Percentiles rank a stretch among this genome's conserved stretches.
These are phyloP conservation scores for Halichoeres trimaculatus DNA, from an alignment of 2,113 vertebrate species.

Conservation along the genomic window DNA sequence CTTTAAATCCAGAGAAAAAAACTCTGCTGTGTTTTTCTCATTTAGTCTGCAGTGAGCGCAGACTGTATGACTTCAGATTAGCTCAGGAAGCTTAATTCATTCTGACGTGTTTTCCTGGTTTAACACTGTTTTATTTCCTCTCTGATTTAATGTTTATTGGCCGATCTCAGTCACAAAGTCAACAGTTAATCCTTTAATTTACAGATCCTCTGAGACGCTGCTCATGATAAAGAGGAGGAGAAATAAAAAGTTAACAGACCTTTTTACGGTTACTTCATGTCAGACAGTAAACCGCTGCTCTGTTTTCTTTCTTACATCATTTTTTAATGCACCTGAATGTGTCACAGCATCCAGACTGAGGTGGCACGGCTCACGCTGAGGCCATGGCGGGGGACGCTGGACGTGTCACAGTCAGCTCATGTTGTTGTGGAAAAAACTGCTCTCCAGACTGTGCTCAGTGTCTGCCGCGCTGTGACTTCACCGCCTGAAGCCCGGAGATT, in stretches of 20 bases:
- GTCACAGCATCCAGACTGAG: slow-evolving; percentile 44
- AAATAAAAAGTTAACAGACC: background rate
- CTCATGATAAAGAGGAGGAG: background rate
- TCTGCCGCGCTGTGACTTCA: slow-evolving; percentile 71
- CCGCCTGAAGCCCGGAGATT: slow-evolving; percentile 58
- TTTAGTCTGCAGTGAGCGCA: too few species aligned
- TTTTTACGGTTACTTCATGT: slow-evolving; percentile 10
- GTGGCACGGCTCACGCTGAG: slow-evolving; percentile 21
- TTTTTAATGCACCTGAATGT: slow-evolving; percentile 60
- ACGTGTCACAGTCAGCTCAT: slow-evolving; percentile 50
- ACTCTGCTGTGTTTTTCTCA: too few species aligned
- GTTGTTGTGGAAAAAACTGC: slow-evolving; percentile 61
- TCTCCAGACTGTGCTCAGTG: slow-evolving; percentile 51
- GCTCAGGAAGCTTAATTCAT: background rate
- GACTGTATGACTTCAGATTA: background rate
- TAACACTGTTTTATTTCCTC: background rate
- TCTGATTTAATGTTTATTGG: background rate
- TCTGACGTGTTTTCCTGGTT: background rate
- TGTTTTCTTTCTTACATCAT: slow-evolving; percentile 69
- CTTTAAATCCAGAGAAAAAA: too few species aligned
- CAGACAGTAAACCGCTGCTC: background rate
- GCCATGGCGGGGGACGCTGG: background rate
- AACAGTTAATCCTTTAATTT: too few species aligned
- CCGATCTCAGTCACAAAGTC: background rate
- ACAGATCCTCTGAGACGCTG: background rate